Conservation (phyloP, 37 sponge, comb jelly and placozoan genomes). For the Diacarnus erythraeanus region DNA sequence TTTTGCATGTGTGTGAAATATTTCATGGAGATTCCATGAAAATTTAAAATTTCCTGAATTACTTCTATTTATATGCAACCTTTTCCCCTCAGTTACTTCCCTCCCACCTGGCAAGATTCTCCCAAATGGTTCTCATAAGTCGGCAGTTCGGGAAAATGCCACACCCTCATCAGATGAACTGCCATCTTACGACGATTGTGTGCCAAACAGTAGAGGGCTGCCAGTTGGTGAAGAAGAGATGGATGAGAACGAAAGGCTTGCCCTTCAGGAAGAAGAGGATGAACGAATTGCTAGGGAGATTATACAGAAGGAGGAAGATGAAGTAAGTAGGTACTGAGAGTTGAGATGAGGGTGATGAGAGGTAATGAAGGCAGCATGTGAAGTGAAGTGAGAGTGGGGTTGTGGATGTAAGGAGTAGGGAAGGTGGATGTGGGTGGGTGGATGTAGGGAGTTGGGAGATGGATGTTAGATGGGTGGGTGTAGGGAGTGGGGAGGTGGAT, state of each 20-base stretch:
- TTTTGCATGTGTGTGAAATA: too few species aligned
- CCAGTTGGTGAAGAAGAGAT: constrained; percentile 6
- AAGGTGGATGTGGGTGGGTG: background rate
- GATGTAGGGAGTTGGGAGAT: background rate
- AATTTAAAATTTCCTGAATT: too few species aligned
- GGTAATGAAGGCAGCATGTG: background rate
- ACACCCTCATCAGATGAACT: background rate
- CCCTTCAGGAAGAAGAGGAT: constrained; percentile 48
- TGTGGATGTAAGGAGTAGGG: background rate
- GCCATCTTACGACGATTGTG: constrained; percentile 11
- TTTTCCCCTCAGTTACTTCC: background rate
- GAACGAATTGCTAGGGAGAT: constrained; percentile 35
- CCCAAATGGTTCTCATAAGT: background rate
- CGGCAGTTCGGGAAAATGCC: background rate
- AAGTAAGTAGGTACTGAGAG: background rate
- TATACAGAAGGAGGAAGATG: constrained; percentile 17
- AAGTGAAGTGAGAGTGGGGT: background rate
- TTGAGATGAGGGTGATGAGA: background rate
- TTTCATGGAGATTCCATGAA: too few species aligned
- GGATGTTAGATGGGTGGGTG: too few species aligned
- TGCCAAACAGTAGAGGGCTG: background rate
- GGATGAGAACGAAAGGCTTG: constrained; percentile 45
- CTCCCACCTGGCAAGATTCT: background rate
- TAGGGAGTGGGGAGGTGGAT: background rate
- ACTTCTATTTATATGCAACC: too few species aligned